Base-by-base conservation (phyloP, 2,888 invertebrate genomes). In the Tachina fera region DNA sequence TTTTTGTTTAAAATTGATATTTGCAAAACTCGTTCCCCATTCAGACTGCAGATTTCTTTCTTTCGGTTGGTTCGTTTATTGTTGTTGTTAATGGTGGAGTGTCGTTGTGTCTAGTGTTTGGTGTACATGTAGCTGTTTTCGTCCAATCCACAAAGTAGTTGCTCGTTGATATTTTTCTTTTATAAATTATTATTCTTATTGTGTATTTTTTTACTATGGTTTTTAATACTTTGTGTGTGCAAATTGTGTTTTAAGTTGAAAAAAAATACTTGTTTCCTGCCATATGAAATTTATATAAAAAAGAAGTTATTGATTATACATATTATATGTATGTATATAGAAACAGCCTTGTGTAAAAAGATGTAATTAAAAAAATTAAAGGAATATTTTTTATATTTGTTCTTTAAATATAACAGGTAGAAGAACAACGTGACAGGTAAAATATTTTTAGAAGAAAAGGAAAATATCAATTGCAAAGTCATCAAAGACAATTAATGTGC, bases 1-100 rank as follows among this genome's bases (percentile, higher is more conserved):
- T 16, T 9, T 16, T 16, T 41, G 39, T 47, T 58, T 8, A 45
- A 60, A 68, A 63, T n/a, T 63, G 13, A 63, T 41, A 75, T 53
- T 65, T 51, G 74, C 70, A 75, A 85, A 83, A 80, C 72, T 86
- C 31, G 75, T 83, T 86, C 83, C 67, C 83, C 76, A 77, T 76
- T 79, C 83, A 83, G 82, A 86, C 82, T 80, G 76, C 71, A 83
- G 79, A 86, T 83, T 86, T 86, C 60, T 14, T 43, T 80, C 72
- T 71, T 78, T 86, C 47, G 67, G 51, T 79, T 79, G 56, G 80
- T 76, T 68, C 61, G 51, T 77, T 72, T 74, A 49, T 79, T 79
- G 47, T 45, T 76, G 61, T 71, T 81, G 49, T 49, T 80, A 45
- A 71, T 79, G 75, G 61, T 79, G 76, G 45, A 82, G 53, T 75